phyloP scores from a whole-genome alignment of 2,113 vertebrate genomes.

The Tursiops truncatus region DNA sequence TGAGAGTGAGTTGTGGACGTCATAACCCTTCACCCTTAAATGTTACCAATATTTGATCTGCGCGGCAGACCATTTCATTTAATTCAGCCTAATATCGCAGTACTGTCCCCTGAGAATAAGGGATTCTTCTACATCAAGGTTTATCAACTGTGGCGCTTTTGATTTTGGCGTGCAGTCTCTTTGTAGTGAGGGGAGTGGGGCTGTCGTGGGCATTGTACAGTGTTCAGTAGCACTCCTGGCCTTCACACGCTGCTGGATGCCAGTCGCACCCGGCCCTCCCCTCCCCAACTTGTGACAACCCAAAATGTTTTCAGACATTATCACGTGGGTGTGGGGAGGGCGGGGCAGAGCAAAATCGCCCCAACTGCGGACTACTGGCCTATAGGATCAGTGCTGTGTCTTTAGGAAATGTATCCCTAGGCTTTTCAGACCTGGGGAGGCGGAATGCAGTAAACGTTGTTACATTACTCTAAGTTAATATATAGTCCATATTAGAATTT shows the following conservation, averaged over 20 bases:
- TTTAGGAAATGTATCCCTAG: neutral
- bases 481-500: neutral
- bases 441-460: neutral
- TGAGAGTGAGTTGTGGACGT: neutral
- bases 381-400: too few species aligned
- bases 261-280: neutral
- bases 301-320: neutral
- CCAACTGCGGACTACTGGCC: fast-evolving
- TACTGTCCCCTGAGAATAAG: neutral
- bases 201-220: fast-evolving
- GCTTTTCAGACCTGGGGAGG: neutral
- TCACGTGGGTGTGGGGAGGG: neutral
- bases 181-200: neutral
- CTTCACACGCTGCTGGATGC: neutral
- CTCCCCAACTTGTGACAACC: neutral
- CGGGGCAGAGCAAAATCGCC: neutral
- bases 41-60: neutral
- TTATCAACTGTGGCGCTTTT: fast-evolving
- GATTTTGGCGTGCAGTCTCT: neutral
- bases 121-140: neutral
- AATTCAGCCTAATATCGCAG: neutral
- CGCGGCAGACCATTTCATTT: neutral
- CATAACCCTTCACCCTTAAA: neutral
- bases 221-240: neutral
- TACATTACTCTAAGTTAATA: neutral